Evolutionary conservation across 2,113 vertebrate species (phyloP).

Genomic region (Gobiocypris rarus): DNA sequence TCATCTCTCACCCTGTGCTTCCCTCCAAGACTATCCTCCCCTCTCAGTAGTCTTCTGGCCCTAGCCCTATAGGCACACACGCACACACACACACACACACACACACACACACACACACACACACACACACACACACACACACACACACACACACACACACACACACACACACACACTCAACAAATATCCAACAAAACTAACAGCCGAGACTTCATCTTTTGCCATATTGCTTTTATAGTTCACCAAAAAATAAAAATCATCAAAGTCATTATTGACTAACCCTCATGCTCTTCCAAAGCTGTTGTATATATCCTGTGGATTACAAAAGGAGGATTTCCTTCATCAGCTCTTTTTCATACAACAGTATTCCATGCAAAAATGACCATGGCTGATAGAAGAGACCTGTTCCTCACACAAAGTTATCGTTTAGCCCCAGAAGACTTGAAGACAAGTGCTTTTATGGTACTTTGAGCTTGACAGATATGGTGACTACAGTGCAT

Average conservation of each 20-base stretch:
- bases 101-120: not conserved
- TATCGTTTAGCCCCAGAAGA: not conserved
- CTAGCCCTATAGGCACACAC: conserved; percentile 14
- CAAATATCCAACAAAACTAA: conserved; percentile 16
- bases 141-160: conserved; percentile 11
- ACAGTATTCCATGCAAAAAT: not conserved
- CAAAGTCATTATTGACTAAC: not conserved
- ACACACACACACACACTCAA: not conserved
- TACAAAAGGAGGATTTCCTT: not conserved
- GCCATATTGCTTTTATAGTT: not conserved
- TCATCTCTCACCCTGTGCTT: conserved; percentile 67
- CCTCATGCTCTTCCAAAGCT: not conserved
- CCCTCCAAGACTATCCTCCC: conserved; percentile 67
- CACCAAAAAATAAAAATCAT: not conserved
- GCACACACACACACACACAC: not conserved
- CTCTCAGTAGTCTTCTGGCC: conserved; percentile 73
- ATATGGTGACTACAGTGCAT: too few species aligned
- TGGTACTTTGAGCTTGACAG: too few species aligned
- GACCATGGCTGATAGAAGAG: not conserved
- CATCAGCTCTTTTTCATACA: not conserved
- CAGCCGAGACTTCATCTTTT: not conserved
- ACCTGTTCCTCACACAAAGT: not conserved
- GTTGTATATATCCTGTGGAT: not conserved
- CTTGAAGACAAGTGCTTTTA: too few species aligned
- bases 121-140: conserved; percentile 4